Conservation (phyloP, 2,888 invertebrate genomes). For the Nezara viridula region DNA sequence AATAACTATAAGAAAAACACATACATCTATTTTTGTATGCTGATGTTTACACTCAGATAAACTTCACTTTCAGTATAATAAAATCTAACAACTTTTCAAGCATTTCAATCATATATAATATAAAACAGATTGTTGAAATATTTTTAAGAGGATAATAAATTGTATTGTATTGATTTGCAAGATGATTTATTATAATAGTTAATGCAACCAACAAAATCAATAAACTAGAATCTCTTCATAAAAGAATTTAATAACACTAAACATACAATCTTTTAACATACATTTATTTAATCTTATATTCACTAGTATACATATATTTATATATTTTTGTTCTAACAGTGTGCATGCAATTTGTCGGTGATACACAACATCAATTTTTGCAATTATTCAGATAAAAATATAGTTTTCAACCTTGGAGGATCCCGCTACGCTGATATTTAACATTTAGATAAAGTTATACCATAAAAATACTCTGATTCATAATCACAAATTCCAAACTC, state of each 20-base stretch:
- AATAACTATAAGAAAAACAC: neutral
- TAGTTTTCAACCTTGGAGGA: slow-evolving; percentile 50
- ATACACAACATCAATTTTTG: slow-evolving; percentile 57
- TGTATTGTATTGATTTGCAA: slow-evolving; percentile 48
- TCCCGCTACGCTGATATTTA: slow-evolving; percentile 48
- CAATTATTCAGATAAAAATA: slow-evolving; percentile 58
- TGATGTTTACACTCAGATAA: slow-evolving; percentile 10
- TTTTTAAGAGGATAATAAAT: slow-evolving; percentile 52
- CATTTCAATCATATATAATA: neutral
- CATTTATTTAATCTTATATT: slow-evolving; percentile 44
- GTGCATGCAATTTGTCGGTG: slow-evolving; percentile 58
- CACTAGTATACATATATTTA: slow-evolving; percentile 31
- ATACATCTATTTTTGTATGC: slow-evolving; percentile 37
- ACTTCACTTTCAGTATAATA: neutral
- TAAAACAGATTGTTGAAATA: neutral
- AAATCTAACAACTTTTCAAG: slow-evolving; percentile 1
- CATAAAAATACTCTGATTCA: slow-evolving; percentile 51
- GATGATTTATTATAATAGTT: slow-evolving; percentile 56
- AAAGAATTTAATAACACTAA: slow-evolving; percentile 58
- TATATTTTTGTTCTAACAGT: slow-evolving; percentile 49
- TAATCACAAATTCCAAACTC: slow-evolving; percentile 49
- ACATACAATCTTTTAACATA: slow-evolving; percentile 40
- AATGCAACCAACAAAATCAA: slow-evolving; percentile 51
- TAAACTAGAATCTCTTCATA: slow-evolving; percentile 55
- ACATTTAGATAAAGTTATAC: slow-evolving; percentile 39